Evolutionary conservation across 2,113 vertebrate species (phyloP).

Genomic region (Rhinoderma darwinii): DNA sequence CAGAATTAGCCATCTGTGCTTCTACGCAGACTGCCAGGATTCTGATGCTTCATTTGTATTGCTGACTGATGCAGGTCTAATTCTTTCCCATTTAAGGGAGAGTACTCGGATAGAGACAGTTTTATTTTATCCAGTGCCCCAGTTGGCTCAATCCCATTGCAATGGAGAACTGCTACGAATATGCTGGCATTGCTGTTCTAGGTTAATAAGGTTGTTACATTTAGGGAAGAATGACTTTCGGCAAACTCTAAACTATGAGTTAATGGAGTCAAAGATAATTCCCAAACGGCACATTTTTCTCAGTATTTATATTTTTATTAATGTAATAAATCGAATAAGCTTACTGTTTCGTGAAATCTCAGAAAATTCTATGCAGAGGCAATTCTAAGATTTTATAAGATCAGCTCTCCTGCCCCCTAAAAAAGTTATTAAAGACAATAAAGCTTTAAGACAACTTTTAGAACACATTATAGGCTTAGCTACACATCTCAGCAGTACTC

Average conservation of each 20-base stretch:
- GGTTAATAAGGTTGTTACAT: constrained; percentile 39
- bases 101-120: constrained; percentile 26
- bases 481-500: too few species aligned
- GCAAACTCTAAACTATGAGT: constrained; percentile 26
- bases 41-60: constrained; percentile 41
- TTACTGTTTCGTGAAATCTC: constrained; percentile 1
- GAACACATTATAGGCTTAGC: too few species aligned
- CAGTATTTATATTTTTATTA: constrained; percentile 1
- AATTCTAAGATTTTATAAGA: too few species aligned
- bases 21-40: constrained; percentile 46
- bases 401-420: too few species aligned
- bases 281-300: neutral
- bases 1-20: constrained; percentile 56
- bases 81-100: constrained; percentile 37
- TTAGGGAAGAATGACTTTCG: constrained; percentile 6
- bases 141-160: constrained; percentile 34
- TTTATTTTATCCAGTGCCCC: constrained; percentile 38
- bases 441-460: too few species aligned
- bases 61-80: constrained; percentile 51
- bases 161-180: constrained; percentile 11
- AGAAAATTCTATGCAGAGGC: neutral
- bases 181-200: constrained; percentile 1
- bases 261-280: constrained; percentile 9
- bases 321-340: constrained; percentile 22
- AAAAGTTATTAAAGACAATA: too few species aligned